Conservation (phyloP, 2,113 vertebrate species). For the Trematomus loennbergii region DNA sequence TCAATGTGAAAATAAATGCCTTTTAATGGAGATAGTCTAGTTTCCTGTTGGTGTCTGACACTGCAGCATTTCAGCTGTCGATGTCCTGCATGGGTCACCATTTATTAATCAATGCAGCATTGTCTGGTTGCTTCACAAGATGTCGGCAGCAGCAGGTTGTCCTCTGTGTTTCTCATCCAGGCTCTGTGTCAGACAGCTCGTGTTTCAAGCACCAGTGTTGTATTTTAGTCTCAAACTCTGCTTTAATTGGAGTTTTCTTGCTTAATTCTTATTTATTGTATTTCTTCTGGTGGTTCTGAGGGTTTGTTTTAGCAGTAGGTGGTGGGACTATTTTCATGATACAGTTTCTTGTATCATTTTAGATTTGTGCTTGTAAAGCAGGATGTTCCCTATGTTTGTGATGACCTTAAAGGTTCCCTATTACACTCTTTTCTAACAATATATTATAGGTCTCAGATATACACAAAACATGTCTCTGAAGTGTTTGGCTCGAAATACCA, state of each 20-base stretch:
- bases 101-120: neutral
- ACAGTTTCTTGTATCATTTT: neutral
- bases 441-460: no score
- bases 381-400: neutral
- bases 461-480: no score
- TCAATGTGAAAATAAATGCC: neutral
- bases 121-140: neutral
- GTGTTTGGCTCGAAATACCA: no score
- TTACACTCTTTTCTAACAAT: no score
- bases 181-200: neutral
- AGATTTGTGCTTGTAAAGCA: neutral
- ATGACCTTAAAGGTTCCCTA: neutral
- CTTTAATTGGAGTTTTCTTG: neutral
- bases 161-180: neutral
- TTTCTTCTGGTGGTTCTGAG: neutral
- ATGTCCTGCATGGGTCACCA: neutral
- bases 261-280: slow-evolving; percentile 17
- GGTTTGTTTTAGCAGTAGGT: neutral
- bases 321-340: slow-evolving; percentile 8
- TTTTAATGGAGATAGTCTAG: neutral
- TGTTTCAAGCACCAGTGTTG: neutral
- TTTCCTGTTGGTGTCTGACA: neutral
- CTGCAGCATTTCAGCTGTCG: neutral
- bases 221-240: slow-evolving; percentile 24
- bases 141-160: neutral